Evolutionary conservation across 2,888 invertebrate species (phyloP).

Genomic region (Argyresthia albistria): DNA sequence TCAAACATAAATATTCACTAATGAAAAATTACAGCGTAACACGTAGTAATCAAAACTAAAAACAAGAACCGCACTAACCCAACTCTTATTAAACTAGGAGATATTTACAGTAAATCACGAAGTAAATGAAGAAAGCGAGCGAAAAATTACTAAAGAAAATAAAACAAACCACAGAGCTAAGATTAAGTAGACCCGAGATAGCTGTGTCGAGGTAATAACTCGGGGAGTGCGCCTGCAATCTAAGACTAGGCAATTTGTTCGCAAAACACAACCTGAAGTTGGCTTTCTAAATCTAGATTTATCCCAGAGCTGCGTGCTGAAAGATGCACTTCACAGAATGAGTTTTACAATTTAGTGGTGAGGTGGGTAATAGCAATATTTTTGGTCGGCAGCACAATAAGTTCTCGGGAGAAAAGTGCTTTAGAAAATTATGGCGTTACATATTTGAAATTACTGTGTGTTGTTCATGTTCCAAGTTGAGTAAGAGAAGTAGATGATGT

Average conservation of each 20-base stretch:
- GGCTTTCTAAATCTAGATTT: not conserved
- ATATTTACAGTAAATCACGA: conserved; percentile 37
- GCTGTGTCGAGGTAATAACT: conserved; percentile 2
- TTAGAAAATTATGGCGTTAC: too few relatives aligned
- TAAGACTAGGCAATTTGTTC: conserved; percentile 2
- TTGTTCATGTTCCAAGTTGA: too few relatives aligned
- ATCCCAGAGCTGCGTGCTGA: not conserved
- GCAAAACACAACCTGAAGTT: not conserved
- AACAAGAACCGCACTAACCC: not conserved
- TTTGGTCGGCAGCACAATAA: too few relatives aligned
- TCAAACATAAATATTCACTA: too few relatives aligned
- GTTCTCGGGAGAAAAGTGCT: too few relatives aligned
- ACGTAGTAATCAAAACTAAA: not conserved
- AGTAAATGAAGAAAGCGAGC: conserved; percentile 20
- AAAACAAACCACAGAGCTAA: conserved; percentile 8
- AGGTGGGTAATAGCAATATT: too few relatives aligned
- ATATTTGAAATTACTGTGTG: too few relatives aligned
- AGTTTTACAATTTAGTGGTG: too few relatives aligned
- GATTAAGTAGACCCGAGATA: conserved; percentile 2
- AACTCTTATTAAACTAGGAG: not conserved
- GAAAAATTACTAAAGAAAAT: conserved; percentile 22
- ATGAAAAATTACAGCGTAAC: not conserved
- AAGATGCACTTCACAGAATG: not conserved
- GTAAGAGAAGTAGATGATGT: too few relatives aligned
- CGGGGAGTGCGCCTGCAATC: conserved; percentile 2